Evolutionary conservation across 1,140 invertebrate species (phyloP).

Genomic region (Cydia pomonella): DNA sequence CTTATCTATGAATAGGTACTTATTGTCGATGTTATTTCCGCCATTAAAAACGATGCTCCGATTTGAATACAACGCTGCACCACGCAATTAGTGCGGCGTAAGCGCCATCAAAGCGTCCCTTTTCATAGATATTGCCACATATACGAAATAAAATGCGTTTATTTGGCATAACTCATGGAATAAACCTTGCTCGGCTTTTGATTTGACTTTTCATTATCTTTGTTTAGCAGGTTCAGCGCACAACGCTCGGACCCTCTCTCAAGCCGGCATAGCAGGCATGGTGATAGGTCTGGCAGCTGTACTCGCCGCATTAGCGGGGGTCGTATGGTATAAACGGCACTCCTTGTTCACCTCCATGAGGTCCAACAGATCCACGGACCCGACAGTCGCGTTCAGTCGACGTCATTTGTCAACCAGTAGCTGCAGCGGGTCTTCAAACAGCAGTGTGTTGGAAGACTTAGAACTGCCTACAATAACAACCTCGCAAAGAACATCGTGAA

Average conservation of each 20-base stretch:
- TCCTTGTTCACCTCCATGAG: slow-evolving; percentile 33
- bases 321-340: slow-evolving; percentile 49
- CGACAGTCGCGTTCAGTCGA: background rate
- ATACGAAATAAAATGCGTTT: no score
- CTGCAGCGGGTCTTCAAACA: no score
- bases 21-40: no score
- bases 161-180: no score
- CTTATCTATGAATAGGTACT: no score
- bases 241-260: slow-evolving; percentile 30
- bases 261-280: slow-evolving; percentile 59
- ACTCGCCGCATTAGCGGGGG: slow-evolving; percentile 44
- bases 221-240: background rate
- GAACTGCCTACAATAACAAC: background rate
- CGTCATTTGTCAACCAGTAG: background rate
- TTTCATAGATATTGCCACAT: no score
- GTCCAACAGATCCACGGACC: slow-evolving; percentile 33
- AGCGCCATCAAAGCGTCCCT: no score
- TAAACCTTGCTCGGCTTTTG: background rate
- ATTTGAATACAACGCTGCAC: no score
- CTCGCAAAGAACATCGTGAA: background rate
- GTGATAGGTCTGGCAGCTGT: slow-evolving; percentile 48
- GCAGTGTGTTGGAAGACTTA: background rate
- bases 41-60: no score
- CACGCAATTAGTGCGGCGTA: no score
- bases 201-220: background rate